Percentiles rank a stretch among this genome's conserved stretches.
Conservation (phyloP, 2,888 invertebrate genomes). For the Bembecia ichneumoniformis region DNA sequence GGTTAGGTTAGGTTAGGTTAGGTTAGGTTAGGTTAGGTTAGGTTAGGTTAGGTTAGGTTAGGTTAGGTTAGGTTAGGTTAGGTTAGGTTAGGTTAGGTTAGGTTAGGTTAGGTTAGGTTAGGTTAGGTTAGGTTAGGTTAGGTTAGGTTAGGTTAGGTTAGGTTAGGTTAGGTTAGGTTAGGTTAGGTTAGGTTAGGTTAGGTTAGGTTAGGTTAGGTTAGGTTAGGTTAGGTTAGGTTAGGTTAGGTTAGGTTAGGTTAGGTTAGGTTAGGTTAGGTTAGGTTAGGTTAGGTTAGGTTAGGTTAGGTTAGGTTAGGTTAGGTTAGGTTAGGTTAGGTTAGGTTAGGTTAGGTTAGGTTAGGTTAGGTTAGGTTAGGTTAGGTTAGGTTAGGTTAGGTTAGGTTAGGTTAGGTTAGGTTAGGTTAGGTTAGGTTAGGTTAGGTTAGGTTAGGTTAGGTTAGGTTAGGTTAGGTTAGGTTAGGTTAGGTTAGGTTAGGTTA, state of each 20-base stretch:
- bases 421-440: constrained; percentile 6
- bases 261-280: constrained; percentile 7
- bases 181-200: constrained; percentile 6
- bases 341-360: constrained; percentile 4
- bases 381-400: constrained; percentile 6
- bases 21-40: constrained; percentile 11
- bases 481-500: constrained; percentile 6
- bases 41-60: constrained; percentile 12
- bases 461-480: constrained; percentile 6
- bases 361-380: constrained; percentile 3
- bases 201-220: constrained; percentile 9
- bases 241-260: constrained; percentile 9
- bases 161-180: constrained; percentile 10
- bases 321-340: constrained; percentile 6
- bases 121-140: constrained; percentile 12
- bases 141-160: constrained; percentile 8
- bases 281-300: constrained; percentile 5
- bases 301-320: constrained; percentile 3
- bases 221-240: constrained; percentile 9
- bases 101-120: constrained; percentile 12
- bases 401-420: constrained; percentile 6
- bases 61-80: constrained; percentile 12
- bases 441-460: constrained; percentile 6
- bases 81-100: constrained; percentile 13
- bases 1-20: constrained; percentile 11